phyloP scores from a whole-genome alignment of 2,113 vertebrate species.

The Melanotaenia duboulayi region DNA sequence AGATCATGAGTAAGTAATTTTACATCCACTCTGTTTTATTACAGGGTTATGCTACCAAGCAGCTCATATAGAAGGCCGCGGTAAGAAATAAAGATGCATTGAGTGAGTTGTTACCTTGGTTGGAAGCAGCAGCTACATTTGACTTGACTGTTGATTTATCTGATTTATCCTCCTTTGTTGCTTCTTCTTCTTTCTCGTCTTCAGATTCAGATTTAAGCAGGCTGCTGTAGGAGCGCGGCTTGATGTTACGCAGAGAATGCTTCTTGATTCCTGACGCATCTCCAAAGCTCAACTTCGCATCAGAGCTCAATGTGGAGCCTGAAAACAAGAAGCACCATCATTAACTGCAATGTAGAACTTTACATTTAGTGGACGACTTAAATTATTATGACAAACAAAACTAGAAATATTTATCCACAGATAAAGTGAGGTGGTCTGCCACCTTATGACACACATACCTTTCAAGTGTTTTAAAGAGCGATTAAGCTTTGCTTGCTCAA shows the following conservation, averaged over 20 bases:
- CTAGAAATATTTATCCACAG: neutral
- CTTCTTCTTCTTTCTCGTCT: constrained; percentile 32
- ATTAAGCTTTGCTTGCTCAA: constrained; percentile 84
- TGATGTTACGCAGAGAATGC: constrained; percentile 86
- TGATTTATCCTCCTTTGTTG: neutral
- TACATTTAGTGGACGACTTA: neutral
- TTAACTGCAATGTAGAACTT: constrained; percentile 2
- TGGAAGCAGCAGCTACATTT: constrained; percentile 32
- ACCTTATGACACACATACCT: constrained; percentile 76
- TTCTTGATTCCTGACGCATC: constrained; percentile 74
- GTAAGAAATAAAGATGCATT: neutral
- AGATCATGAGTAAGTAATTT: too few relatives aligned
- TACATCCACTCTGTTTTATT: neutral
- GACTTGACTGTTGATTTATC: constrained; percentile 39
- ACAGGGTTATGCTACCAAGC: neutral
- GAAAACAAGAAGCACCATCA: constrained; percentile 32
- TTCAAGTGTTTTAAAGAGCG: constrained; percentile 79
- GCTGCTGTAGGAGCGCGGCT: constrained; percentile 88
- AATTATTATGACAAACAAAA: neutral
- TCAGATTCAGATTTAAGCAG: constrained; percentile 89
- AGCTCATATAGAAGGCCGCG: neutral
- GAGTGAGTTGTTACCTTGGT: constrained; percentile 53
- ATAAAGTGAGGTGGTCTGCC: neutral
- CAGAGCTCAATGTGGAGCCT: constrained; percentile 66
- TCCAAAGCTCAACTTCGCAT: constrained; percentile 59